Conservation (phyloP, 2,888 invertebrate species). For the Pollenia labialis region DNA sequence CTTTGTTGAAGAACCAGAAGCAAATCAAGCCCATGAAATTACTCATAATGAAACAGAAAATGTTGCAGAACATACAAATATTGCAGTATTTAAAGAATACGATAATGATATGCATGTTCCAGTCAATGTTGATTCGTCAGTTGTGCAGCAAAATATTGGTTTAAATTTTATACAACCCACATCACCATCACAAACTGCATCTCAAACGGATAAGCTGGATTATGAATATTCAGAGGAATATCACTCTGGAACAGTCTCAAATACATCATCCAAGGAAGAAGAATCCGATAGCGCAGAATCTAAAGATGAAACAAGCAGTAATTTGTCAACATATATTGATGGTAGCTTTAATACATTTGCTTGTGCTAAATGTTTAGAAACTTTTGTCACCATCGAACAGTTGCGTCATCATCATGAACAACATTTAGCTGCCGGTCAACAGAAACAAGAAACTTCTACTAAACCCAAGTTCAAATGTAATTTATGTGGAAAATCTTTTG, state of each 20-base stretch:
- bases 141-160: not conserved
- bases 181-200: not conserved
- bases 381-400: slow-evolving; percentile 75
- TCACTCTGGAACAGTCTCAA: not conserved
- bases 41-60: not conserved
- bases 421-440: slow-evolving; percentile 51
- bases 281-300: not conserved
- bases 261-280: not conserved
- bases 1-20: not conserved
- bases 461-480: slow-evolving; percentile 75
- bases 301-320: not conserved
- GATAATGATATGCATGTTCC: slow-evolving; percentile 20
- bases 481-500: slow-evolving; percentile 77
- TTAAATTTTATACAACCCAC: not conserved
- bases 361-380: slow-evolving; percentile 78
- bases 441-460: slow-evolving; percentile 6
- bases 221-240: not conserved
- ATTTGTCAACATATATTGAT: not conserved
- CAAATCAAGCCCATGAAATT: not conserved
- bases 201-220: not conserved
- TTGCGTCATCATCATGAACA: slow-evolving; percentile 75
- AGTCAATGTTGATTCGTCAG: not conserved
- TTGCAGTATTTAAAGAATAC: slow-evolving; percentile 59
- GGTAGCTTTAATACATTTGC: slow-evolving; percentile 45
- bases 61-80: slow-evolving; percentile 12